These are phyloP conservation scores for Chymomyza amoena DNA, from an alignment of 2,888 invertebrate genomes.

Conservation along the genomic window DNA sequence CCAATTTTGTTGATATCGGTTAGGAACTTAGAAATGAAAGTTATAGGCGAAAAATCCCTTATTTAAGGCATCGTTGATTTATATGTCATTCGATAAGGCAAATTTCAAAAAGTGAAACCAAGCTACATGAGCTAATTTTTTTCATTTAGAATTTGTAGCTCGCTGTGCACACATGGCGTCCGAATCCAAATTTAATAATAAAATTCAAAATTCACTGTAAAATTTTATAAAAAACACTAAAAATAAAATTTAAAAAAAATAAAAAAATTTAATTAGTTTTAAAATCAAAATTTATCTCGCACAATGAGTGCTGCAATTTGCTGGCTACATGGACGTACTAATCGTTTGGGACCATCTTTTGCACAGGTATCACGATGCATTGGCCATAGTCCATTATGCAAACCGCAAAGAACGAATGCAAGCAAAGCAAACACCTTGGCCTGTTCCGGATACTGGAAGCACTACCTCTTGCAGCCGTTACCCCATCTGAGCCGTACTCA, in stretches of 20 bases:
- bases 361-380: not conserved
- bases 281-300: not conserved
- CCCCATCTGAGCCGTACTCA: conserved; percentile 36
- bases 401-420: not conserved
- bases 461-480: conserved; percentile 1
- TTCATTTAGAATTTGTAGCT: not conserved
- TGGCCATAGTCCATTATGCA: not conserved
- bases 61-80: not conserved
- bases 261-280: not conserved
- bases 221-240: not conserved
- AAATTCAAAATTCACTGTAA: not conserved
- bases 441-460: conserved; percentile 4
- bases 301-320: not conserved
- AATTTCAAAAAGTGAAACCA: not conserved
- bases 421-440: not conserved
- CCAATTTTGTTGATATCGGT: no score
- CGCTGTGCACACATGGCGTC: not conserved
- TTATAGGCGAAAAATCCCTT: no score
- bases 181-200: no score
- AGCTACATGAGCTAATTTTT: no score
- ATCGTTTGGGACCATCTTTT: not conserved
- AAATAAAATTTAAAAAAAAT: not conserved
- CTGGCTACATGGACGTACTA: not conserved
- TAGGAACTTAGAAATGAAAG: no score
- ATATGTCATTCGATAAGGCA: not conserved